A percentile compares a stretch with the other conserved stretches of the same genome.
These are phyloP conservation scores for Melitaea cinxia DNA, from an alignment of 1,140 invertebrate genomes.

Conservation along the genomic window DNA sequence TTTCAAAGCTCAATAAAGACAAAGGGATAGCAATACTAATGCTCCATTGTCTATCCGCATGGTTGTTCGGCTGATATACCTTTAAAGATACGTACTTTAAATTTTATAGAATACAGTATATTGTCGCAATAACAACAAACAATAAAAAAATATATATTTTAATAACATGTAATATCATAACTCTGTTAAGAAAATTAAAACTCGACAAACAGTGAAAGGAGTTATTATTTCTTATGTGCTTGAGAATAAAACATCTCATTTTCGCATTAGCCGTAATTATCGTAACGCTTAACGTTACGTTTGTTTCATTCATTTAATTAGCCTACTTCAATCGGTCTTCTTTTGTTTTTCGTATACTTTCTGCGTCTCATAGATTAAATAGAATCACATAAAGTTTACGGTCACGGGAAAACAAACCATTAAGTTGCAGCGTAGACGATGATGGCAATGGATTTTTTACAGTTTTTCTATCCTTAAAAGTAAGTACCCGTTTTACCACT, in stretches of 20 bases:
- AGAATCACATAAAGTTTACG: neutral
- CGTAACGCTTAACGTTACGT: neutral
- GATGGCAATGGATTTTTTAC: conserved; percentile 50
- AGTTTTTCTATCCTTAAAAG: conserved; percentile 33
- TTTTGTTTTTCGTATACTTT: neutral
- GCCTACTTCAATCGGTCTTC: neutral
- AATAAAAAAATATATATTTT: no score
- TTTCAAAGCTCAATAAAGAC: no score
- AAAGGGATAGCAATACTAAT: no score
- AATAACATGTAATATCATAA: no score
- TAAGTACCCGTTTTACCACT: conserved; percentile 47
- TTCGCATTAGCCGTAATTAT: neutral
- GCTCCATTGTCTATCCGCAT: no score
- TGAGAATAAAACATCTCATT: neutral
- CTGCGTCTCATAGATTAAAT: neutral
- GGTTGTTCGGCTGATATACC: no score
- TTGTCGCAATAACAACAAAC: neutral
- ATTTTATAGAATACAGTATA: neutral
- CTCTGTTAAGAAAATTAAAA: neutral
- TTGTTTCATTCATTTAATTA: neutral
- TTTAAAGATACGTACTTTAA: no score
- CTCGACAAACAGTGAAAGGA: neutral
- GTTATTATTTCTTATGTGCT: neutral
- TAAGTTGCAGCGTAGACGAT: conserved; percentile 39
- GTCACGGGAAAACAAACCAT: conserved; percentile 32